These are phyloP conservation scores for Buphagus erythrorhynchus DNA, from an alignment of 2,797 vertebrate genomes.

Conservation along the genomic window DNA sequence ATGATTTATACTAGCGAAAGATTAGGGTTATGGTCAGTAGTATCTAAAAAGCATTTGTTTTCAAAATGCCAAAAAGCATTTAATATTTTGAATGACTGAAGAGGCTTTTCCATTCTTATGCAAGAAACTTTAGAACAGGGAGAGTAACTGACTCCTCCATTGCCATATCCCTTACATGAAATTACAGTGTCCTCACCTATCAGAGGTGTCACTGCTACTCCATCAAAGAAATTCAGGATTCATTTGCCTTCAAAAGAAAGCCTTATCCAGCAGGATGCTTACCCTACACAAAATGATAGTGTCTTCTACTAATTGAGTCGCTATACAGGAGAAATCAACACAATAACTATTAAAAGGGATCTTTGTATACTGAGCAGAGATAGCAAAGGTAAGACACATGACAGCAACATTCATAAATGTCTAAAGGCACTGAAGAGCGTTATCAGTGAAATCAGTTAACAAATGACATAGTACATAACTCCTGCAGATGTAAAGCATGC, in stretches of 20 bases:
- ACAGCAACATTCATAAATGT: not conserved
- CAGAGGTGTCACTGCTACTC: constrained; percentile 15
- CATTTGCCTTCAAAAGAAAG: not conserved
- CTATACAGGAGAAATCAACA: not conserved
- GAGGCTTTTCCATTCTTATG: not conserved
- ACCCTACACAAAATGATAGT: not conserved
- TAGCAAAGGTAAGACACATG: not conserved
- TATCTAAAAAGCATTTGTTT: not conserved
- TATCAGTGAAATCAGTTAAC: not conserved
- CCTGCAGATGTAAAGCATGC: not conserved
- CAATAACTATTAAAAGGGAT: not conserved
- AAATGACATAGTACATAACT: not conserved
- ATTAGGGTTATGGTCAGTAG: not conserved
- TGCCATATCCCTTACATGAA: not conserved
- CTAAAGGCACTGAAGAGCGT: not conserved
- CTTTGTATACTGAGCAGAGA: not conserved
- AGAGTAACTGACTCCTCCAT: not conserved
- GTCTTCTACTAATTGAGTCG: not conserved
- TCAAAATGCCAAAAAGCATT: not conserved
- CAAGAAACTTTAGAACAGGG: not conserved
- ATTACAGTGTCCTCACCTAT: not conserved
- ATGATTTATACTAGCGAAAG: not conserved
- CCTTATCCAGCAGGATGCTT: not conserved
- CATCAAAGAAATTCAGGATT: not conserved
- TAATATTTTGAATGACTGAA: not conserved